These are phyloP conservation scores for Alethe diademata DNA, from an alignment of 2,113 vertebrate genomes.

Conservation along the genomic window DNA sequence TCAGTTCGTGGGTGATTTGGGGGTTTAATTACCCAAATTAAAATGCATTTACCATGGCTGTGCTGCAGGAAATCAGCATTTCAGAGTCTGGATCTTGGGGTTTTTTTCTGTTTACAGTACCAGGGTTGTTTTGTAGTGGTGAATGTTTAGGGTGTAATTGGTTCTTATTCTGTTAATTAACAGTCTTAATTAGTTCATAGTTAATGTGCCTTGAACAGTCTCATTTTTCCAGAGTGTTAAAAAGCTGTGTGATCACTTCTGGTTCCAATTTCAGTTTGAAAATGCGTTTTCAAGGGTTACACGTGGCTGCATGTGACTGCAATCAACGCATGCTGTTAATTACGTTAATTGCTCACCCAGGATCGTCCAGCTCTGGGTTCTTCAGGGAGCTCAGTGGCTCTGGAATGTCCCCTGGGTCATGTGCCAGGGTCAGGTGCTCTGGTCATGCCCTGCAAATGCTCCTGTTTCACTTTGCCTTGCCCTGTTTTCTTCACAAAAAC, in stretches of 20 bases:
- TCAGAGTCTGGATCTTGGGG: background rate
- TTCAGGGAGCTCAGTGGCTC: background rate
- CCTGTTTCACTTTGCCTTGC: background rate
- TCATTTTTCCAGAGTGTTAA: background rate
- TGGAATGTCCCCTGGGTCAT: background rate
- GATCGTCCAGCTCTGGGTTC: fast-evolving
- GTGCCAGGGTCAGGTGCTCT: background rate
- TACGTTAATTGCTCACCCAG: fast-evolving
- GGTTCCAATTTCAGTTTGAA: background rate
- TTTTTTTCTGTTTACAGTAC: background rate
- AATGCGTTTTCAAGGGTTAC: background rate
- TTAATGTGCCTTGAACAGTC: constrained; percentile 47
- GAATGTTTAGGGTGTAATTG: background rate
- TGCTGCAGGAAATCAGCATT: background rate
- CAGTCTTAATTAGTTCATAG: background rate
- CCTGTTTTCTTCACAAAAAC: background rate
- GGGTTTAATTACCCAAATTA: background rate
- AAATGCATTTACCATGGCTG: background rate
- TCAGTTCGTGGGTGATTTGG: background rate
- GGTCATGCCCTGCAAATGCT: background rate
- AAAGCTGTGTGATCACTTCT: background rate
- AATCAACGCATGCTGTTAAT: fast-evolving
- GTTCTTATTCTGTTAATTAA: background rate
- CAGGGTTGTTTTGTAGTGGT: background rate
- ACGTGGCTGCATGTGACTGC: background rate